Percentiles rank a stretch among this genome's conserved stretches.
phyloP scores from a whole-genome alignment of 2,797 vertebrate species.

The Pangasius larnaudii region DNA sequence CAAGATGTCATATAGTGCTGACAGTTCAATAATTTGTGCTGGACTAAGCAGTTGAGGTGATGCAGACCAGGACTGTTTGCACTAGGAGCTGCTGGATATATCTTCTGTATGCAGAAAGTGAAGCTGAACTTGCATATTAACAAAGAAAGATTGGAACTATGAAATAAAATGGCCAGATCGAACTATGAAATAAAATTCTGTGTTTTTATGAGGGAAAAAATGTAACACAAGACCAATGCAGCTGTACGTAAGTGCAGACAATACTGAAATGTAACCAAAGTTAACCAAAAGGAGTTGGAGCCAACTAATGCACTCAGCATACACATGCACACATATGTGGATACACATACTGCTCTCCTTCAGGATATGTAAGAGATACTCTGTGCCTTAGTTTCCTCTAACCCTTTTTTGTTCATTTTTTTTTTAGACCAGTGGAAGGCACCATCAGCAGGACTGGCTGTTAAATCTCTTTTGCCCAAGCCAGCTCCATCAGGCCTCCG shows the following conservation, averaged over 20 bases:
- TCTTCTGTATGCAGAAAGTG: constrained; percentile 1
- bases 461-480: constrained; percentile 87
- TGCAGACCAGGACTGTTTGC: constrained; percentile 2
- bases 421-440: constrained; percentile 75
- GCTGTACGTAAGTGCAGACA: neutral
- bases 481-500: constrained; percentile 86
- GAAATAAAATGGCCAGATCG: neutral
- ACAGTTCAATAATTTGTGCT: constrained; percentile 38
- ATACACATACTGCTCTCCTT: neutral
- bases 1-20: neutral
- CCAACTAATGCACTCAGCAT: neutral
- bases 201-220: neutral
- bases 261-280: neutral
- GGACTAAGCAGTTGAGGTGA: constrained; percentile 27
- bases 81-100: neutral
- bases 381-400: neutral
- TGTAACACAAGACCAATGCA: neutral
- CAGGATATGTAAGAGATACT: neutral
- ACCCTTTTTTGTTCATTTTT: neutral
- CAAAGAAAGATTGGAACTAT: neutral
- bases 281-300: neutral
- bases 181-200: neutral
- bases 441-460: constrained; percentile 68
- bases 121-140: neutral
- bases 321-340: neutral